Evolutionary conservation across 37 sponge, comb jelly and placozoan species (phyloP).

Genomic region (Beroe ovata): DNA sequence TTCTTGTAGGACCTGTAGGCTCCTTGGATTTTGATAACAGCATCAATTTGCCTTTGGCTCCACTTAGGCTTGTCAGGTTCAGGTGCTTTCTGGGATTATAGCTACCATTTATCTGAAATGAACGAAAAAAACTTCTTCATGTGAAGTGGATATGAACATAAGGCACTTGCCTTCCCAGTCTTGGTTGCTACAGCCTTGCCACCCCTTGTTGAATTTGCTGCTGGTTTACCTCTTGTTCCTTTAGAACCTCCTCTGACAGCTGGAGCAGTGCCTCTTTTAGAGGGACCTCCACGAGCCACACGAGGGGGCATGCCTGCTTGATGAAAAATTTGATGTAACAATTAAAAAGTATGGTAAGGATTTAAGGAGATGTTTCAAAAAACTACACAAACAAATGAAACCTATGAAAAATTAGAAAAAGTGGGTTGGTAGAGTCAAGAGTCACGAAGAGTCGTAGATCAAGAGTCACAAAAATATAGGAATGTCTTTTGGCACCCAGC

Average conservation of each 20-base stretch:
- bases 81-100: background rate
- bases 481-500: too few species aligned
- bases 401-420: too few species aligned
- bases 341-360: too few species aligned
- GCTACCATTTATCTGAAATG: too few species aligned
- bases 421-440: too few species aligned
- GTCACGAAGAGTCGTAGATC: too few species aligned
- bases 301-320: slow-evolving; percentile 27
- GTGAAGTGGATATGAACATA: too few species aligned
- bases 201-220: background rate
- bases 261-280: background rate
- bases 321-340: too few species aligned
- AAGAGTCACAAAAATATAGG: too few species aligned
- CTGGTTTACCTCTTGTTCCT: background rate
- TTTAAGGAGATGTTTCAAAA: too few species aligned
- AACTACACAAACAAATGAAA: too few species aligned
- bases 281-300: background rate
- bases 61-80: slow-evolving; percentile 58
- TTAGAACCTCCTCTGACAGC: background rate
- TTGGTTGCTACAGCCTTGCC: background rate
- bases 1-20: background rate
- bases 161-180: background rate
- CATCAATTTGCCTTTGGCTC: background rate
- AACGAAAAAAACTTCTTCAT: too few species aligned
- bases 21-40: slow-evolving; percentile 15